Base-by-base conservation (phyloP, 2,797 vertebrate genomes). In the Hemibagrus guttatus region DNA sequence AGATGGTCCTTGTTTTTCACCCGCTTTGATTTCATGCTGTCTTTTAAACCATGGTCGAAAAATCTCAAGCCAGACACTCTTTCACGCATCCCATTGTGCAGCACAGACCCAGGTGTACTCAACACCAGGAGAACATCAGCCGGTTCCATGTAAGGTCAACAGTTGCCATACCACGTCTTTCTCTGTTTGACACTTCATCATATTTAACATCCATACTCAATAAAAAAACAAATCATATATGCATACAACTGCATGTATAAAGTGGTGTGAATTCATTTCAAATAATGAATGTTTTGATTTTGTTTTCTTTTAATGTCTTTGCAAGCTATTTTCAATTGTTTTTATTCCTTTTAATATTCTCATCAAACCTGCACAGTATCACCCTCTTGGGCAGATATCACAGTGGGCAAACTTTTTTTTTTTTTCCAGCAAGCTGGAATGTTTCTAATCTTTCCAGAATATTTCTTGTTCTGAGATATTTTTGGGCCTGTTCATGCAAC, bases 61-160 rank as follows among this genome's bases (percentile, higher is more conserved):
- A n/a, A n/a, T n/a, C n/a, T n/a, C n/a, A n/a, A n/a, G n/a, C n/a
- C n/a, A n/a, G n/a, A n/a, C n/a, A n/a, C n/a, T n/a, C n/a, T n/a
- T n/a, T n/a, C n/a, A n/a, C n/a, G n/a, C n/a, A n/a, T n/a, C 31
- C 23, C 39, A 86, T 35, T 86, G 69, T 42, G 39, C 17, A 72
- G 6, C 39, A 2, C 31, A 42, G n/a, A 75, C 83, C 46, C 35
- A 28, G 46, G 3, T 76, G 26, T 86, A 89, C 58, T 86, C 85
- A 28, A 75, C 35, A 5, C 82, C 84, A 42, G 78, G 69, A 56
- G 49, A 84, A 79, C 69, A 69, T 68, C 69, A 16, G 42, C 85
- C 85, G 5, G 39, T 81, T 26, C 83, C 83, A 52, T 84, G 83
- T 58, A 74, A 59, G 39, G 42, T n/a, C 83, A 63, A 6, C 42